These are phyloP conservation scores for Psittacula echo DNA, from an alignment of 2,797 vertebrate genomes.

Conservation along the genomic window DNA sequence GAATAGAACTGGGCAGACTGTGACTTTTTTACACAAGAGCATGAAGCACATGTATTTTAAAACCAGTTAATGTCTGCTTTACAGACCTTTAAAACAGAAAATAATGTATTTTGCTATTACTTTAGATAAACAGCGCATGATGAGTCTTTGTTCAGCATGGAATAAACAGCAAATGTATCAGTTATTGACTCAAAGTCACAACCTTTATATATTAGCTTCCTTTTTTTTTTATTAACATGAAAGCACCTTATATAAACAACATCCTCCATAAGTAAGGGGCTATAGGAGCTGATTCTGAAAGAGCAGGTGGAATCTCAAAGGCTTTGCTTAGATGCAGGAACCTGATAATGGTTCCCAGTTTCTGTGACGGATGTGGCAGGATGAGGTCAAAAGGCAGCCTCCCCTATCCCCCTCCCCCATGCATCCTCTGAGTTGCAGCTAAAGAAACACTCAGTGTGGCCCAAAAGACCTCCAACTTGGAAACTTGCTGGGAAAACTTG, in stretches of 20 bases:
- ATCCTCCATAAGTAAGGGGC: background rate
- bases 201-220: background rate
- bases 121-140: constrained; percentile 52
- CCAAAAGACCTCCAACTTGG: background rate
- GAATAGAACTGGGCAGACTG: background rate
- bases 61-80: constrained; percentile 58
- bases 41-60: constrained; percentile 30
- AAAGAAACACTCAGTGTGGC: background rate
- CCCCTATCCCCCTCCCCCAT: fast-evolving
- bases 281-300: background rate
- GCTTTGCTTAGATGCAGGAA: background rate
- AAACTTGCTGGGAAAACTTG: background rate
- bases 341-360: background rate
- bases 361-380: background rate
- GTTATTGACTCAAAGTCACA: constrained; percentile 36
- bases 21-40: background rate
- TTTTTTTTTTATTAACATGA: background rate
- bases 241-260: background rate
- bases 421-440: background rate
- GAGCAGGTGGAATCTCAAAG: background rate
- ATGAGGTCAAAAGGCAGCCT: background rate
- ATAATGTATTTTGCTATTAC: constrained; percentile 57
- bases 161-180: constrained; percentile 42
- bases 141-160: constrained; percentile 22
- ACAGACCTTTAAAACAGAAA: constrained; percentile 52